Conservation (phyloP, 2,888 invertebrate species). For the Cecidostiba fungosa region DNA sequence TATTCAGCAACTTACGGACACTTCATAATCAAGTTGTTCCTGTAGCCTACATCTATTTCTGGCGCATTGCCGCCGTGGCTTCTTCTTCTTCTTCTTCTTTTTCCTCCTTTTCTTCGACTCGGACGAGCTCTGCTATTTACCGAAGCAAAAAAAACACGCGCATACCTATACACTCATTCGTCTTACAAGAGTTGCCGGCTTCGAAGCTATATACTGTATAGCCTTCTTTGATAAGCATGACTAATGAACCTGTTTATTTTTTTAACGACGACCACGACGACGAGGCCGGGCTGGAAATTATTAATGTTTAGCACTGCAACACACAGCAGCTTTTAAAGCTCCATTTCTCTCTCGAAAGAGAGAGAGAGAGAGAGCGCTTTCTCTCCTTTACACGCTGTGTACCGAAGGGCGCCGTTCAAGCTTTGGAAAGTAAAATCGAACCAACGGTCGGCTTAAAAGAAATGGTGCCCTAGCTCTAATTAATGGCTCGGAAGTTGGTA, state of each 20-base stretch:
- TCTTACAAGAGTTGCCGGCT: background rate
- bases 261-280: background rate
- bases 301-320: background rate
- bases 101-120: background rate
- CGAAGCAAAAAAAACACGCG: background rate
- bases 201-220: background rate
- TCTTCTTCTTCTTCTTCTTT: background rate
- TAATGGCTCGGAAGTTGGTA: slow-evolving; percentile 74
- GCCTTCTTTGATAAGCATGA: slow-evolving; percentile 7
- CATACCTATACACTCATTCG: background rate
- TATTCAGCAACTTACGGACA: background rate
- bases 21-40: slow-evolving; percentile 52
- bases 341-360: background rate
- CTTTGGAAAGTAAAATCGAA: background rate
- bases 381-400: background rate
- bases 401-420: background rate
- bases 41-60: background rate
- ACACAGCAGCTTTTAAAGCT: slow-evolving; percentile 2
- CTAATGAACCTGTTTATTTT: slow-evolving; percentile 16
- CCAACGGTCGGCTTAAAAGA: slow-evolving; percentile 71
- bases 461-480: slow-evolving; percentile 71
- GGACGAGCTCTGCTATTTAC: background rate
- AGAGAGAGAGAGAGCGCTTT: background rate
- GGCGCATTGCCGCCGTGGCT: no score
- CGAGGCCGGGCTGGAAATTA: background rate